Conservation (phyloP, 2,888 invertebrate species). For the Leptinotarsa rubiginosa region DNA sequence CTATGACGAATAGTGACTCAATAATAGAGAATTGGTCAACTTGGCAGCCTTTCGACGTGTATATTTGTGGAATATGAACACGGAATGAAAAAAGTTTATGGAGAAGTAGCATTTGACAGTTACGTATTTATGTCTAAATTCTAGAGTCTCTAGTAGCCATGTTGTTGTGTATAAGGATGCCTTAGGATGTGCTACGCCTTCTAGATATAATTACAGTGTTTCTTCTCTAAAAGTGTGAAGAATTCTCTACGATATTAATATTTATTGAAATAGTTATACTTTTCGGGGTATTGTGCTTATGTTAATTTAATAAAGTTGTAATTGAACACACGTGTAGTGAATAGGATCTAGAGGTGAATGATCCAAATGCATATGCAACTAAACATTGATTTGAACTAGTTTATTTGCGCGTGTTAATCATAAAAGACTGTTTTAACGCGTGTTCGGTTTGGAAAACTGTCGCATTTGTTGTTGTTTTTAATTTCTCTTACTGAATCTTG, state of each 20-base stretch:
- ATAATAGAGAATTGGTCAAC: no score
- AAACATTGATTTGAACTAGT: slow-evolving; percentile 32
- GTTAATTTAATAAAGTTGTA: slow-evolving; percentile 25
- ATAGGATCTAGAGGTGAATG: slow-evolving; percentile 46
- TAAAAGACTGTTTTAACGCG: slow-evolving; percentile 28
- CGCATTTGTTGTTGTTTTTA: slow-evolving; percentile 81
- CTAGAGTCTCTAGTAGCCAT: slow-evolving; percentile 61
- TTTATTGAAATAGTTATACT: slow-evolving; percentile 4
- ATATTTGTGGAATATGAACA: not conserved
- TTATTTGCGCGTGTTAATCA: slow-evolving; percentile 30
- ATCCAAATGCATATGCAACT: slow-evolving; percentile 46
- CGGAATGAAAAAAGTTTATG: not conserved
- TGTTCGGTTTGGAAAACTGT: slow-evolving; percentile 50
- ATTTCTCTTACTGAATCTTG: slow-evolving; percentile 71
- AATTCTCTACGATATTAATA: not conserved
- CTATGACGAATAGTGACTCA: no score
- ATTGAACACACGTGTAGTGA: slow-evolving; percentile 47
- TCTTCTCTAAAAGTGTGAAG: not conserved
- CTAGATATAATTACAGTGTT: slow-evolving; percentile 35
- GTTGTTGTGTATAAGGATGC: slow-evolving; percentile 58
- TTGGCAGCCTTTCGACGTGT: no score
- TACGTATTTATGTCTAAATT: slow-evolving; percentile 7
- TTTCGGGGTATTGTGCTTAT: slow-evolving; percentile 7
- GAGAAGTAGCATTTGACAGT: slow-evolving; percentile 1
- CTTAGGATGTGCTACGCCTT: slow-evolving; percentile 53